These are phyloP conservation scores for Caenorhabditis sp. DNA, from an alignment of 2,888 invertebrate genomes.

Conservation along the genomic window DNA sequence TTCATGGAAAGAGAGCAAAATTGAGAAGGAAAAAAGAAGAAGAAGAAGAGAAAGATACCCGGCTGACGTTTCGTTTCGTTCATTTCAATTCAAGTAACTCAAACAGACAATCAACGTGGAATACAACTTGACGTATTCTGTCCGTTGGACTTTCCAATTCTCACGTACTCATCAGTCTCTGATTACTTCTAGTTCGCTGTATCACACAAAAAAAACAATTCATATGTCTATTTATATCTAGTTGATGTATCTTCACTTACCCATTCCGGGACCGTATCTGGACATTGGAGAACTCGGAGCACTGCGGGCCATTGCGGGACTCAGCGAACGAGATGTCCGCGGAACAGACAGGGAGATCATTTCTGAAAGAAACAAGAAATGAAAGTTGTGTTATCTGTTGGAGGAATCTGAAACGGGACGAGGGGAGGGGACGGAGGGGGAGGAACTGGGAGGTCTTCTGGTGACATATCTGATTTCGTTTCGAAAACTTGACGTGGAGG, in stretches of 20 bases:
- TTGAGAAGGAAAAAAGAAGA: background rate
- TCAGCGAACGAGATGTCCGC: slow-evolving; percentile 72
- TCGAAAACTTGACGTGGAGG: background rate
- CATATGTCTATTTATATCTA: no score
- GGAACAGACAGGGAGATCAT: slow-evolving; percentile 74
- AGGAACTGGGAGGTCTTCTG: background rate
- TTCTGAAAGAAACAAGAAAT: slow-evolving; percentile 25
- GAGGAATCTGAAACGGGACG: background rate
- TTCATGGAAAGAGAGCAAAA: slow-evolving; percentile 2
- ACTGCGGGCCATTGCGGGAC: slow-evolving; percentile 67
- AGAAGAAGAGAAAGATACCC: slow-evolving; percentile 4
- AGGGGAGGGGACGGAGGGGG: no score
- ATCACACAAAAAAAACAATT: no score
- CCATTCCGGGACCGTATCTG: slow-evolving; percentile 47
- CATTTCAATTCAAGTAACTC: slow-evolving; percentile 19
- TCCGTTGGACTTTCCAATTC: background rate
- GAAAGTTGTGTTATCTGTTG: background rate
- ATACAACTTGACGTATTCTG: slow-evolving; percentile 27
- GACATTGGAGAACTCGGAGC: slow-evolving; percentile 64
- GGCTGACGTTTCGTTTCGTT: slow-evolving; percentile 48
- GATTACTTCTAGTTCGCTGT: slow-evolving; percentile 7
- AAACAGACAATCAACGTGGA: background rate
- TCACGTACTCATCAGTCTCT: slow-evolving; percentile 5
- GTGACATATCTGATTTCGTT: background rate
- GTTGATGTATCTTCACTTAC: no score